Evolutionary conservation across 2,113 vertebrate species (phyloP).

Genomic region (Spermophilus dauricus): DNA sequence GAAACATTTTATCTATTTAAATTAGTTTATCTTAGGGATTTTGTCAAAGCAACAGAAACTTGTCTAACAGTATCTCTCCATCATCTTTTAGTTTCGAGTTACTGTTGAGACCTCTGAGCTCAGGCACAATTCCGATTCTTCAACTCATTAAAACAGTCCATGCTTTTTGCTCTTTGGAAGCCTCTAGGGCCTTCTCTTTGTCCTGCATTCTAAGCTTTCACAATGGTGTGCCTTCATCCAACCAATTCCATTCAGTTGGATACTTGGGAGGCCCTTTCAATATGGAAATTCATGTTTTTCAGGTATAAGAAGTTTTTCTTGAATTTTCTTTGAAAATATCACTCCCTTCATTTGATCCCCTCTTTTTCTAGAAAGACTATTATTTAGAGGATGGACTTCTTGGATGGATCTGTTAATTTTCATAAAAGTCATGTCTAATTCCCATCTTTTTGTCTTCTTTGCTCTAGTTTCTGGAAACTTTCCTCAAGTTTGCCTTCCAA

Average conservation of each 20-base stretch:
- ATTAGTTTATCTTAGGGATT: not conserved
- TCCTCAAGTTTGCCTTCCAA: not conserved
- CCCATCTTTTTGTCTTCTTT: conserved; percentile 23
- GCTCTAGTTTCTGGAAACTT: conserved; percentile 10
- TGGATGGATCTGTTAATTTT: not conserved
- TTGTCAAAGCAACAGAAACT: not conserved
- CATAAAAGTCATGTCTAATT: conserved; percentile 41
- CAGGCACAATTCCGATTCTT: conserved; percentile 4
- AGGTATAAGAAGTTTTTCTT: conserved; percentile 38
- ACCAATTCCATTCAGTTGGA: not conserved
- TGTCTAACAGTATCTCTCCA: not conserved
- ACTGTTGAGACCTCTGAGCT: not conserved
- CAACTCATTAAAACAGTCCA: not conserved
- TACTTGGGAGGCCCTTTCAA: not conserved
- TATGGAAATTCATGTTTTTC: conserved; percentile 47
- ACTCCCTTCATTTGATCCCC: conserved; percentile 18
- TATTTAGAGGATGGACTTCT: conserved; percentile 20
- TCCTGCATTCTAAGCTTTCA: conserved; percentile 10
- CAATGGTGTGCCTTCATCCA: not conserved
- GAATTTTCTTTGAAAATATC: conserved; percentile 11
- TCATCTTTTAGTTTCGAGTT: not conserved
- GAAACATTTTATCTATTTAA: not conserved
- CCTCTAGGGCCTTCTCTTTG: not conserved
- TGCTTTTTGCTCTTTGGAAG: conserved; percentile 1
- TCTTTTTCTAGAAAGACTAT: conserved; percentile 27